Conservation (phyloP, 2,888 invertebrate species). For the Molorchus minor region DNA sequence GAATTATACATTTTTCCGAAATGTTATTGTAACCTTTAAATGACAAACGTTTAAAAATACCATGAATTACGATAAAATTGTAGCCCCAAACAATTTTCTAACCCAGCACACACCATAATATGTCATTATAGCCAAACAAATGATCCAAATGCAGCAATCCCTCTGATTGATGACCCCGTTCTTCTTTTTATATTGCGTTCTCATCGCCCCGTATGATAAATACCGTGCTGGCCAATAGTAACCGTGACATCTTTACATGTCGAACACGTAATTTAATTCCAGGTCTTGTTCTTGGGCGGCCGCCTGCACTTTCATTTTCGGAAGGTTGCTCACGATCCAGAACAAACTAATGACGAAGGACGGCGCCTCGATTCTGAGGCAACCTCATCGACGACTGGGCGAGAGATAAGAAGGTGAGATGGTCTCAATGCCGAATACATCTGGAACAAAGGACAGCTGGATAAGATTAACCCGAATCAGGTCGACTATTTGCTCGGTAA, state of each 20-base stretch:
- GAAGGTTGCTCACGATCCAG: slow-evolving; percentile 75
- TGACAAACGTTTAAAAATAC: no score
- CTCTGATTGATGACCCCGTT: background rate
- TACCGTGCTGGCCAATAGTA: background rate
- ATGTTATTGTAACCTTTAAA: no score
- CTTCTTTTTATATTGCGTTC: slow-evolving; percentile 1
- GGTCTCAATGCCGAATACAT: slow-evolving; percentile 77
- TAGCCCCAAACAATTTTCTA: no score
- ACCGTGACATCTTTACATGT: no score
- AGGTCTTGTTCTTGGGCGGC: slow-evolving; percentile 84
- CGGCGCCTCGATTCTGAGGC: slow-evolving; percentile 77
- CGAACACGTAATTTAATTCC: slow-evolving; percentile 45
- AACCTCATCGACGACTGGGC: slow-evolving; percentile 85
- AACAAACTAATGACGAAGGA: slow-evolving; percentile 75
- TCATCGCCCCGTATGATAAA: background rate
- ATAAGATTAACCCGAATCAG: slow-evolving; percentile 72
- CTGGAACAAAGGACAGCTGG: slow-evolving; percentile 77
- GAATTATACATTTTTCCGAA: no score
- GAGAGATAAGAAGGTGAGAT: slow-evolving; percentile 75
- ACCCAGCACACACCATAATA: no score
- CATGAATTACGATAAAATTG: no score
- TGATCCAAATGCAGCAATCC: background rate
- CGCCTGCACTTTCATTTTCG: slow-evolving; percentile 80
- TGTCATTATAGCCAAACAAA: background rate
- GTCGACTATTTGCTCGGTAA: slow-evolving; percentile 80